Evolutionary conservation across 2,888 invertebrate genomes (phyloP), one percentile per base, ranked within the genome.

Genomic region (Dicranocentrus wangi): DNA sequence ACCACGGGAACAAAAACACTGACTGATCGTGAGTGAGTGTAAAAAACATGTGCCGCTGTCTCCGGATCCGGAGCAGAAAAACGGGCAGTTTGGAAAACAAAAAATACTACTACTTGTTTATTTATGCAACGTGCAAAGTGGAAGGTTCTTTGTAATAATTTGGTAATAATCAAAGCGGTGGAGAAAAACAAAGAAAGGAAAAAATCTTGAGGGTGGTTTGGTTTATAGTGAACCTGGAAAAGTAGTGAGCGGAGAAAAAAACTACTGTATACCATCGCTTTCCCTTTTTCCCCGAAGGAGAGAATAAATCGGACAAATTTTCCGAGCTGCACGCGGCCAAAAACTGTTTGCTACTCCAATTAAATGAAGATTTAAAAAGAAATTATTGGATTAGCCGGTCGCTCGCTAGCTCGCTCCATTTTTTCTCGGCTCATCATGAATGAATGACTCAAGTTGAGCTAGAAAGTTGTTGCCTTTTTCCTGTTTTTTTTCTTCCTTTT

Each of bases 301-400:
- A 47, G 39, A 5, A 13, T 39, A 13, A 47, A n/a, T 47, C 2
- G 47, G 15, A 47, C 47, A 47, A 47, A n/a, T 47, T 47, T 47
- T 47, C n/a, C n/a, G 39, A 39, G 39, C n/a, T 47, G 10, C 13
- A n/a, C 39, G 39, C 13, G 39, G 2, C 21, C 7, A 55, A 15
- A 55, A 55, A 55, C 21, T 21, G 5, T 21, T 55, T 55, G 55
- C n/a, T 51, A 68, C 51, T 51, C 17, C 21, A 77, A 77, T 77
- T 68, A 77, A 77, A 77, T 69, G 77, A 77, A 69, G 68, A 69
- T 77, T 77, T 77, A 69, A 61, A 51, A n/a, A n/a, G n/a, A n/a
- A 32, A 51, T 77, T 77, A 77, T 77, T 77, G 77, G 77, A 77
- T 77, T 77, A 73, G 19, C 21, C 25, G 7, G 32, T 21, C 23